Conservation (phyloP, 2,113 vertebrate species). For the Sorex fumeus region DNA sequence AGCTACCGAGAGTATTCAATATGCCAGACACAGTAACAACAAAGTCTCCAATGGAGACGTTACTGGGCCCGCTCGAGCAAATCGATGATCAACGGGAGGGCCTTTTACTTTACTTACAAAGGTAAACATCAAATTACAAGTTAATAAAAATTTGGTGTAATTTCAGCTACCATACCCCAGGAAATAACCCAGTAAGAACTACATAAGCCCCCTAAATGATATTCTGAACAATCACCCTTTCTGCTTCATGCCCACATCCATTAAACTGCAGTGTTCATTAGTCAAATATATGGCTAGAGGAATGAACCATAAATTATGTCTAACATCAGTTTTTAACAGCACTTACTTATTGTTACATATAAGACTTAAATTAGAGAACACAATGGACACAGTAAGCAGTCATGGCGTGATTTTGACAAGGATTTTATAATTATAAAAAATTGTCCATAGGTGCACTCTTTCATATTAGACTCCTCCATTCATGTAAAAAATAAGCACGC, state of each 20-base stretch:
- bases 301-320: constrained; percentile 42
- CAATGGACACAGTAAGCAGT: constrained; percentile 40
- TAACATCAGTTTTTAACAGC: constrained; percentile 50
- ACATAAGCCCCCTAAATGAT: constrained; percentile 55
- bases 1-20: no score
- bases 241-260: background rate
- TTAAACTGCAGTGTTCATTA: constrained; percentile 51
- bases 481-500: constrained; percentile 13
- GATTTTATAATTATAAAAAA: constrained; percentile 55
- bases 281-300: constrained; percentile 21
- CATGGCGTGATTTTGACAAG: constrained; percentile 12
- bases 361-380: constrained; percentile 39
- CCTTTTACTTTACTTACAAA: no score
- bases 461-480: background rate
- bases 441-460: background rate
- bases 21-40: no score
- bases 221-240: constrained; percentile 59
- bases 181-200: constrained; percentile 60
- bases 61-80: no score
- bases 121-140: constrained; percentile 50
- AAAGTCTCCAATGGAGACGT: no score
- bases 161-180: constrained; percentile 11
- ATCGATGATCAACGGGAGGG: no score
- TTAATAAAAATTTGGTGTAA: constrained; percentile 39
- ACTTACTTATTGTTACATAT: constrained; percentile 55